Conservation (phyloP, 2,113 vertebrate species). For the Bombycilla garrulus region DNA sequence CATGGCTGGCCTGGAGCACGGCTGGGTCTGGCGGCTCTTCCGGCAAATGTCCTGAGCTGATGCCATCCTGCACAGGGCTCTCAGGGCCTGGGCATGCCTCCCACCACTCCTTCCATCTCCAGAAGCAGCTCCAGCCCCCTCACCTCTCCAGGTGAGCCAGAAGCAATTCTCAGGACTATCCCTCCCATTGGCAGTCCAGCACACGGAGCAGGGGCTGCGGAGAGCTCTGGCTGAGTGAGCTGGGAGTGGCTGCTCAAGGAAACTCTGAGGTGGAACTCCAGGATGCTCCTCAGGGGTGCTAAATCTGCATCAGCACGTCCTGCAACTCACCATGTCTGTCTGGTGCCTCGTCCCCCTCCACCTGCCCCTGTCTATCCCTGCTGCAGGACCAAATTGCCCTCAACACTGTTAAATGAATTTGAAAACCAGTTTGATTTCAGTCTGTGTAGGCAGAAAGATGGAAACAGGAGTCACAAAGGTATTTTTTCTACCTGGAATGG, state of each 20-base stretch:
- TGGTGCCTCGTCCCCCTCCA: background rate
- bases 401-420: background rate
- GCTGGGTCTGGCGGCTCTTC: background rate
- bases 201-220: background rate
- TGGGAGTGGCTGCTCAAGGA: background rate
- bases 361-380: background rate
- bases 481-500: conserved; percentile 65
- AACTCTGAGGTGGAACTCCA: background rate
- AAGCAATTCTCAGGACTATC: background rate
- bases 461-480: background rate
- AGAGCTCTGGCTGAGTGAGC: background rate
- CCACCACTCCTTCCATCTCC: background rate
- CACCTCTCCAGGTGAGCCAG: background rate
- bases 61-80: background rate
- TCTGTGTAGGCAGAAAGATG: background rate
- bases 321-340: background rate
- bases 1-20: background rate
- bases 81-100: background rate
- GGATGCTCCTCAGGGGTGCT: background rate
- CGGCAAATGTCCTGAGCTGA: background rate
- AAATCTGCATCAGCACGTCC: background rate
- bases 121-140: background rate
- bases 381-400: background rate
- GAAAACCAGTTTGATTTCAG: background rate
- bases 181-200: background rate